Evolutionary conservation across 2,113 vertebrate genomes (phyloP), one percentile per base, ranked within the genome.

Genomic region (Pterocles gutturalis): DNA sequence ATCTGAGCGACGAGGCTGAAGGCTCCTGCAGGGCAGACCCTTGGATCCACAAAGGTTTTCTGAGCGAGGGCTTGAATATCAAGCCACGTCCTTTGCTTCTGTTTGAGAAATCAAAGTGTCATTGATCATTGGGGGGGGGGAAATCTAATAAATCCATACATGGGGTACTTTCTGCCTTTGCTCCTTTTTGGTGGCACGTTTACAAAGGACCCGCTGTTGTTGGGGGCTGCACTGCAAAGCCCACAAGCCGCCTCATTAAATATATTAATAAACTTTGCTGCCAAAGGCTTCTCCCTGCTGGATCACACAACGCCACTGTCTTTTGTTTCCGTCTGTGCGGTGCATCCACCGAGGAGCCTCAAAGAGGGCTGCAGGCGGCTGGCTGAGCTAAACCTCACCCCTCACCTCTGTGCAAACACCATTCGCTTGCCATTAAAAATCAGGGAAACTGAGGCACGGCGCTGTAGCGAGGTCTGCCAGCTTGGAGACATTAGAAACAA

Each of bases 391-490:
- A 62, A 46, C 49, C 55, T 85, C 46, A 9, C 25, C 1, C 2
- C 36, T 64, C 43, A 22, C 28, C 51, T 48, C n/a, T 8, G 8
- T 5, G 71, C 18, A 20, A 73, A 55, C 25, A 38, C 18, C 55
- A 33, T 21, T 49, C 25, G 4, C 18, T 14, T 13, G 12, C 38
- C 48, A 48, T 53, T 13, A 61, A 49, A 49, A 25, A n/a, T 24
- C 1, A 29, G 38, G 69, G 70, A 86, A 71, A 90, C 31, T 0
- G 65, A 90, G 71, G 70, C 76, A 48, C 5, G 0, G 48, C 51
- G 55, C 25, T n/a, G 67, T 22, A n/a, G 46, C 3, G 38, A 11
- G 0, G 1, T 69, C 76, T 55, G 53, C 19, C 29, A 0, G 1
- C 38, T 45, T 5, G 24, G n/a, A 17, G n/a, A 10, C 43, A 26